These are phyloP conservation scores for Cryptotis parvus DNA, from an alignment of 2,113 vertebrate genomes.

Conservation along the genomic window DNA sequence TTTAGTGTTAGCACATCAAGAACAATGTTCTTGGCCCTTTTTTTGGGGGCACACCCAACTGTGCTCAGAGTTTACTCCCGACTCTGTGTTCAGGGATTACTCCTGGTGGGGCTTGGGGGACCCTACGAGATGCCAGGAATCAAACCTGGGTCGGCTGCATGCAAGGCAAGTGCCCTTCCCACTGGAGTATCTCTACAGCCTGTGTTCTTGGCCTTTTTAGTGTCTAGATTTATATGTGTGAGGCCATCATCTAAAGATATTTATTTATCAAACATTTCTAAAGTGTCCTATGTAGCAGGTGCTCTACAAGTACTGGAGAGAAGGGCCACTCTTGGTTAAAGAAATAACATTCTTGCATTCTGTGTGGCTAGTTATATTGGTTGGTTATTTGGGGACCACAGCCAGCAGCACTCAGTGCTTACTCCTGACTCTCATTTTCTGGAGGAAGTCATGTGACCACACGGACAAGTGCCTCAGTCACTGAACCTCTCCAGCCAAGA, in stretches of 20 bases:
- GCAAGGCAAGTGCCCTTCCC: too few relatives aligned
- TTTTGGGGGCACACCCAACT: neutral
- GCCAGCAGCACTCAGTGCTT: too few relatives aligned
- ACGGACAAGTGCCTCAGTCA: too few relatives aligned
- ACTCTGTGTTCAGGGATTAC: too few relatives aligned
- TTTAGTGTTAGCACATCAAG: neutral
- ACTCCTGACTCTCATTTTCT: too few relatives aligned
- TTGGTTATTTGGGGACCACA: too few relatives aligned
- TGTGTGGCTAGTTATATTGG: neutral
- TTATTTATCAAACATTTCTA: slow-evolving; percentile 4
- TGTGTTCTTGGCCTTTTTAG: neutral
- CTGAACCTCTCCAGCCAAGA: neutral
- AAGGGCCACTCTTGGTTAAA: neutral
- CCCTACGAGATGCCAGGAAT: too few relatives aligned
- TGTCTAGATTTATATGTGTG: neutral
- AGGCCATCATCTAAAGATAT: neutral
- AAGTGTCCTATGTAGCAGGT: neutral
- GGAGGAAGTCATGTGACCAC: too few relatives aligned
- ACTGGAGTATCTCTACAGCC: too few relatives aligned
- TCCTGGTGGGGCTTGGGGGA: too few relatives aligned
- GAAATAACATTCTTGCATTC: slow-evolving; percentile 16
- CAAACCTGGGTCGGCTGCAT: too few relatives aligned
- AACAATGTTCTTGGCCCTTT: neutral
- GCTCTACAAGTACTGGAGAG: neutral
- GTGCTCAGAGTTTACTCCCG: too few relatives aligned